These are phyloP conservation scores for Lasioglossum pauxillum DNA, from an alignment of 2,888 invertebrate species.

Conservation along the genomic window DNA sequence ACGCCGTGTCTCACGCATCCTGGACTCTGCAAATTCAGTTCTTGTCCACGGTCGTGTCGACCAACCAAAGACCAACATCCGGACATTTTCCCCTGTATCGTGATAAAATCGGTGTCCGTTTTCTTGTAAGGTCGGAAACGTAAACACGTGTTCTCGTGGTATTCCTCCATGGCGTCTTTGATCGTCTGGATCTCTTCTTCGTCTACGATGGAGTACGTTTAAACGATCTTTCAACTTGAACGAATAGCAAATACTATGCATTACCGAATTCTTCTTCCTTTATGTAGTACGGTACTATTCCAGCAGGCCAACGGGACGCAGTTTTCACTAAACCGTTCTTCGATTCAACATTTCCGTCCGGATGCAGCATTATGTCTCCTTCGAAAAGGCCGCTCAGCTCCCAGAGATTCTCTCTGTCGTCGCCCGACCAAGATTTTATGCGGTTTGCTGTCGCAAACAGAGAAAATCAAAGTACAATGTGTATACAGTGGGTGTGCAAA, in stretches of 20 bases:
- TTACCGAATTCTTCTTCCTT: conserved; percentile 85
- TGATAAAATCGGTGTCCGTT: conserved; percentile 87
- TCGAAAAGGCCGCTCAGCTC: conserved; percentile 87
- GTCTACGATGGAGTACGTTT: conserved; percentile 31
- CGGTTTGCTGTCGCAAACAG: conserved; percentile 33
- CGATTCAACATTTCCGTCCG: conserved; percentile 74
- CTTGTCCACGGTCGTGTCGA: conserved; percentile 87
- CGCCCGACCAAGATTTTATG: conserved; percentile 84
- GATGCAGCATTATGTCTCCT: conserved; percentile 87
- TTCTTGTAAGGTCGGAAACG: conserved; percentile 87
- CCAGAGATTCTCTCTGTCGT: conserved; percentile 85
- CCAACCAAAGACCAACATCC: conserved; percentile 90
- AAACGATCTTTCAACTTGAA: not conserved
- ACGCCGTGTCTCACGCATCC: conserved; percentile 85
- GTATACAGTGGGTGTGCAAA: not conserved
- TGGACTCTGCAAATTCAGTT: conserved; percentile 85
- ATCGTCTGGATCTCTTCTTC: conserved; percentile 84
- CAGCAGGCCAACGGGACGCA: conserved; percentile 85
- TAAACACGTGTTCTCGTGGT: conserved; percentile 88
- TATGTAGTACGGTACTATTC: conserved; percentile 86
- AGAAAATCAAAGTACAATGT: not conserved
- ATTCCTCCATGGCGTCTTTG: conserved; percentile 86
- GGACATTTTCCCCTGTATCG: conserved; percentile 85
- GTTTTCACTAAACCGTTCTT: conserved; percentile 85
- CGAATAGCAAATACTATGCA: not conserved